These are phyloP conservation scores for Caradrina clavipalpis DNA, from an alignment of 2,888 invertebrate species.

Conservation along the genomic window DNA sequence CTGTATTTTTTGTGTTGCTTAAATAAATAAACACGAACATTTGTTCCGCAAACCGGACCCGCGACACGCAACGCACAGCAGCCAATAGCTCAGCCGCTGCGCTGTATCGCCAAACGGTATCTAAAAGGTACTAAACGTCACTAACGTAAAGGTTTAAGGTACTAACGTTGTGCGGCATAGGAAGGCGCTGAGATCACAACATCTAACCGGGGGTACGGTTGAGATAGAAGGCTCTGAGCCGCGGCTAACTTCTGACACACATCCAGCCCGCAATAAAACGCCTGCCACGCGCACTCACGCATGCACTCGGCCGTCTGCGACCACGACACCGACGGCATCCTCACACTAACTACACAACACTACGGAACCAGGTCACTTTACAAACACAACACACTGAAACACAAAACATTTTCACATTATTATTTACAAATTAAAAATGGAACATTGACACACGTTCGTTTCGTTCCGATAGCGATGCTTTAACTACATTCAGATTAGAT, in stretches of 20 bases:
- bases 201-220: conserved; percentile 82
- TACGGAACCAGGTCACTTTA: conserved; percentile 58
- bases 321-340: conserved; percentile 76
- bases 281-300: conserved; percentile 80
- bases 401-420: conserved; percentile 60
- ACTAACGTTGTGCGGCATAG: conserved; percentile 80
- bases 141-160: no score
- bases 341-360: conserved; percentile 68
- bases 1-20: no score
- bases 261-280: conserved; percentile 78
- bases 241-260: conserved; percentile 78
- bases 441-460: conserved; percentile 63
- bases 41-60: no score
- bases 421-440: conserved; percentile 60
- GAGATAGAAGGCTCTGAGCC: conserved; percentile 77
- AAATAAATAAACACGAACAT: no score
- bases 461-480: conserved; percentile 52
- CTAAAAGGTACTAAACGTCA: conserved; percentile 77
- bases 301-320: conserved; percentile 77
- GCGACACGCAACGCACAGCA: no score
- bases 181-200: conserved; percentile 82
- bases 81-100: no score
- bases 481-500: conserved; percentile 66
- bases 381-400: conserved; percentile 32
- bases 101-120: background rate